Evolutionary conservation across 2,113 vertebrate genomes (phyloP).

Genomic region (Atherinomorus stipes): DNA sequence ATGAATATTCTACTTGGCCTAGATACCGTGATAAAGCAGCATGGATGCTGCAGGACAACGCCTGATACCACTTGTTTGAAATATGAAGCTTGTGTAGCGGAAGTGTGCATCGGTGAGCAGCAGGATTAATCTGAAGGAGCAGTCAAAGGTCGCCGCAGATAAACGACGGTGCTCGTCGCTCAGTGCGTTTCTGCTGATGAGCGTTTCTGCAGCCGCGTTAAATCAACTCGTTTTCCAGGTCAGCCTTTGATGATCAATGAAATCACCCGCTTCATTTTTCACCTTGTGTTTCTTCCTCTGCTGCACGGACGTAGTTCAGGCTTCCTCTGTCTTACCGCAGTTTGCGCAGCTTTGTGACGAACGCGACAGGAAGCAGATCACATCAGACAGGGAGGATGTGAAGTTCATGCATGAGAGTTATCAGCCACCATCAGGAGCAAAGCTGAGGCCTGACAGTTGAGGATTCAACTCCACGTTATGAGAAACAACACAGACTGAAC

Average conservation of each 20-base stretch:
- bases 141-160: conserved; percentile 52
- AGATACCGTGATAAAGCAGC: conserved; percentile 47
- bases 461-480: no score
- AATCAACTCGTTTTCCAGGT: conserved; percentile 27
- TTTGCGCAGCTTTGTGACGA: neutral
- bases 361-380: conserved; percentile 48
- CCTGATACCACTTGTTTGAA: conserved; percentile 40
- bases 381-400: conserved; percentile 6
- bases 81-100: conserved; percentile 32
- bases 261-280: conserved; percentile 25
- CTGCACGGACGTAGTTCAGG: neutral
- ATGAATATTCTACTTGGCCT: conserved; percentile 68
- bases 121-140: conserved; percentile 35
- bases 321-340: neutral
- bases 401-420: conserved; percentile 5
- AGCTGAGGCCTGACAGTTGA: no score
- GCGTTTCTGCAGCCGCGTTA: conserved; percentile 23
- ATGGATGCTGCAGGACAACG: conserved; percentile 24
- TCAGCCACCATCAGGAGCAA: conserved; percentile 23
- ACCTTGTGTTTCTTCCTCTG: neutral
- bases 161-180: conserved; percentile 11
- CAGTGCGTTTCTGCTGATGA: conserved; percentile 50
- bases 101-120: conserved; percentile 1
- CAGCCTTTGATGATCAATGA: conserved; percentile 55
- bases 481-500: no score